Conservation (phyloP, 1,140 invertebrate genomes). For the Lepidurus apus region DNA sequence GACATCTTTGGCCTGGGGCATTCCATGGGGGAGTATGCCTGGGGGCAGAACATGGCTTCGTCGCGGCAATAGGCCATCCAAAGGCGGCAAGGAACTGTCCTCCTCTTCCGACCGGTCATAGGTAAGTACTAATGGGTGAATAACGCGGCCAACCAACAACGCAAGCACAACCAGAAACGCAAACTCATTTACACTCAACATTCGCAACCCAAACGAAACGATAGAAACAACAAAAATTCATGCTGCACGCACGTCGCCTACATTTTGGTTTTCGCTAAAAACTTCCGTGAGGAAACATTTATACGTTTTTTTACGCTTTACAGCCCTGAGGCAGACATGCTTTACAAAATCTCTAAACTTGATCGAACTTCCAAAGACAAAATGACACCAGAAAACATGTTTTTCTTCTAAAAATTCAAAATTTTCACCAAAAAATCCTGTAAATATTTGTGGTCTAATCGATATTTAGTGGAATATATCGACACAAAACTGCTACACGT, state of each 20-base stretch:
- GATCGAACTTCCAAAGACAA: not conserved
- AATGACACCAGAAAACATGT: not conserved
- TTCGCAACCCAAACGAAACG: constrained; percentile 34
- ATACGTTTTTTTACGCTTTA: not conserved
- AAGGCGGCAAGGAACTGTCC: constrained; percentile 66
- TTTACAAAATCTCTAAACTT: not conserved
- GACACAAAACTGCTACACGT: too few relatives aligned
- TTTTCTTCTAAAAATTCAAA: not conserved
- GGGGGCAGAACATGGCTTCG: constrained; percentile 77
- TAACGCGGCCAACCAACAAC: constrained; percentile 28
- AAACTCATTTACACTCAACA: constrained; percentile 10
- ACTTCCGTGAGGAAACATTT: constrained; percentile 1
- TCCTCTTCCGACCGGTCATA: constrained; percentile 89
- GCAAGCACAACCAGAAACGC: constrained; percentile 22
- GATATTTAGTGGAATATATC: too few relatives aligned
- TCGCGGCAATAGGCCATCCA: constrained; percentile 56
- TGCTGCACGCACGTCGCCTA: constrained; percentile 28
- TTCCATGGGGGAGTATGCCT: constrained; percentile 80
- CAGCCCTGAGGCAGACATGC: not conserved
- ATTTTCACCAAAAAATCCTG: too few relatives aligned
- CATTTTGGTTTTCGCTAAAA: constrained; percentile 15
- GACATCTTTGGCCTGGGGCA: constrained; percentile 92
- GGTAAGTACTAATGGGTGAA: constrained; percentile 77
- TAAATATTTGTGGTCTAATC: too few relatives aligned
- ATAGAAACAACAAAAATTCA: constrained; percentile 34